Conservation (phyloP, 2,888 invertebrate genomes). For the Stenoptilia bipunctidactyla region DNA sequence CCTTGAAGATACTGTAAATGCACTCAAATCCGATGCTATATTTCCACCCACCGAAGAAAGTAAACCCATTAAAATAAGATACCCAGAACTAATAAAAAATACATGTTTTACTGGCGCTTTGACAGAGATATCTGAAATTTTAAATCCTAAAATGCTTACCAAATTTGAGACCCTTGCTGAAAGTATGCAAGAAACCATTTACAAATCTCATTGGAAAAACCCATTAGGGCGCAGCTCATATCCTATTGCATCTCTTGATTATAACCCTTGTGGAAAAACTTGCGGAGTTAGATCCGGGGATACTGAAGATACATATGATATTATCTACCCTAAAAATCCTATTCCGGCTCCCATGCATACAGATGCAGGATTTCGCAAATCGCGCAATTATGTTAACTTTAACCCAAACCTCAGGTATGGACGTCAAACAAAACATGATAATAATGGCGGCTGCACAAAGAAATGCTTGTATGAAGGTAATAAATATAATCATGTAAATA, state of each 20-base stretch:
- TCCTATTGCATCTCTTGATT: conserved; percentile 42
- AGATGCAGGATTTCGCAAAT: no score
- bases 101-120: conserved; percentile 33
- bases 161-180: conserved; percentile 44
- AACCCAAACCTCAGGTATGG: conserved; percentile 54
- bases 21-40: conserved; percentile 42
- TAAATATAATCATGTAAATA: no score
- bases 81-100: conserved; percentile 29
- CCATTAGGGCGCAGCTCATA: conserved; percentile 34
- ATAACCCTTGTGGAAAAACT: conserved; percentile 32
- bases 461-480: conserved; percentile 55
- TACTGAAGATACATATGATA: conserved; percentile 40
- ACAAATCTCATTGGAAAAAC: conserved; percentile 48
- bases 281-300: conserved; percentile 38
- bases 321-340: conserved; percentile 24
- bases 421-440: conserved; percentile 44
- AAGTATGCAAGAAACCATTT: conserved; percentile 44
- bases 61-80: conserved; percentile 38
- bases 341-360: no score
- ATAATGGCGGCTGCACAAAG: conserved; percentile 54
- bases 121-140: conserved; percentile 26
- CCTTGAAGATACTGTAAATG: conserved; percentile 46
- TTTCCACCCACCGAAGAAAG: conserved; percentile 23
- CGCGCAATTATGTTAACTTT: no score
- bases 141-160: conserved; percentile 39